Evolutionary conservation across 2,888 invertebrate genomes (phyloP), one percentile per base, ranked within the genome.

Genomic region (Stenodera caucasica): DNA sequence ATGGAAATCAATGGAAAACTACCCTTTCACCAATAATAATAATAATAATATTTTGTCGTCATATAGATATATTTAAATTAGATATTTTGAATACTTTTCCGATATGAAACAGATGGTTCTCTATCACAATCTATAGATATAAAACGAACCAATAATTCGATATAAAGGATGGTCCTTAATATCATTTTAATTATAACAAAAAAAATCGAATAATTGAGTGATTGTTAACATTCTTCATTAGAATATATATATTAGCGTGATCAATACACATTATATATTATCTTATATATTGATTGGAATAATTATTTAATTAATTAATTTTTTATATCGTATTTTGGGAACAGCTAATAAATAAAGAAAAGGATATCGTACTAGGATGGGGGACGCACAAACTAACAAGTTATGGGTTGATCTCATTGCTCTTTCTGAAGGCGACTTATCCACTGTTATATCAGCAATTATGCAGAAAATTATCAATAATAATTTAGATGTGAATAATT

Each of bases 391-490:
- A 35, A 29, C 49, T 53, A 68, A 66, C 61, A 77, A 77, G 66
- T 70, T 81, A 50, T 86, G 85, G 85, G 82, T 85, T 62, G 84
- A 83, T 45, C 81, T 86, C 65, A 85, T 81, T 73, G 82, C 85
- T 58, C 78, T 82, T 60, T 83, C 82, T 40, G 85, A 85, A 53
- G 82, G 84, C 3, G 85, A 88, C 72, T 81, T 89, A 49, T 90
- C 90, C 74, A 84, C 84, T 14, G 83, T 87, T 6, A 88, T 90
- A 72, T 87, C 90, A 0, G 84, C 84, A 70, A 80, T 90, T 2
- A 82, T 91, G 77, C 84, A 86, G 0, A 83, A 86, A 60, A 78
- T 90, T 66, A 79, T 90, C 51, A 75, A 83, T 1, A 68, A 68
- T 33, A 67, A 62, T 58, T 0, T 67, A 69, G 12, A 65, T 45